Evolutionary conservation across 2,888 invertebrate genomes (phyloP).

Genomic region (Sthenelais limicola): DNA sequence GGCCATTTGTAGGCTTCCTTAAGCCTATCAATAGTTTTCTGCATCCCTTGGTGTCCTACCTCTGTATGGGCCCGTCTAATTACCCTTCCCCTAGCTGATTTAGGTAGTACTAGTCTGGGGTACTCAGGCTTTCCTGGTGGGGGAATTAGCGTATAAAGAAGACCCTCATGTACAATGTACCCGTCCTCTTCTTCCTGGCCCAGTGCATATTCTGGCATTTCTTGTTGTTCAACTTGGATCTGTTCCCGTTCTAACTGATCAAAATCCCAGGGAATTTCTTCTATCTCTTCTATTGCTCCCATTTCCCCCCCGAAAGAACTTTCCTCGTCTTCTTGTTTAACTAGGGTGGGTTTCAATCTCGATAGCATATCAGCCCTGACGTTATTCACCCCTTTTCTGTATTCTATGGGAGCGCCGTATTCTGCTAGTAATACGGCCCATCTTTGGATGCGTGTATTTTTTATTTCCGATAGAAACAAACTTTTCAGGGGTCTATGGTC

Average conservation of each 20-base stretch:
- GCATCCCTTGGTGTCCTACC: conserved; percentile 21
- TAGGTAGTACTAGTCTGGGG: conserved; percentile 29
- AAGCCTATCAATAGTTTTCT: conserved; percentile 9
- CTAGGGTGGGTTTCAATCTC: not conserved
- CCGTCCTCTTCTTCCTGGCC: conserved; percentile 6
- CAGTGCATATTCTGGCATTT: conserved; percentile 5
- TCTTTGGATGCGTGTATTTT: conserved; percentile 45
- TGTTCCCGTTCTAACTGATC: not conserved
- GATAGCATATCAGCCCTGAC: conserved; percentile 42
- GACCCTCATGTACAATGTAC: conserved; percentile 2
- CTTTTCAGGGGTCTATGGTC: conserved; percentile 44
- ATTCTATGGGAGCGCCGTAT: conserved; percentile 44
- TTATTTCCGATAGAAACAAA: conserved; percentile 40
- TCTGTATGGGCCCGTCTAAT: conserved; percentile 10
- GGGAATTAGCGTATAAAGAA: conserved; percentile 3
- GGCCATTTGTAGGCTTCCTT: conserved; percentile 33
- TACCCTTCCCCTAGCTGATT: not conserved
- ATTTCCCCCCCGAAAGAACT: no score
- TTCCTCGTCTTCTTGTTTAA: no score
- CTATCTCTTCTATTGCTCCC: no score
- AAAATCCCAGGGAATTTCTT: not conserved
- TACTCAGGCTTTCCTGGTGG: not conserved
- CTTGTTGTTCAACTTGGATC: not conserved
- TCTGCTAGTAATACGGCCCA: conserved; percentile 48
- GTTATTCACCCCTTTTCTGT: conserved; percentile 40